Conservation (phyloP, 2,888 invertebrate genomes). For the Clitarchus hookeri region DNA sequence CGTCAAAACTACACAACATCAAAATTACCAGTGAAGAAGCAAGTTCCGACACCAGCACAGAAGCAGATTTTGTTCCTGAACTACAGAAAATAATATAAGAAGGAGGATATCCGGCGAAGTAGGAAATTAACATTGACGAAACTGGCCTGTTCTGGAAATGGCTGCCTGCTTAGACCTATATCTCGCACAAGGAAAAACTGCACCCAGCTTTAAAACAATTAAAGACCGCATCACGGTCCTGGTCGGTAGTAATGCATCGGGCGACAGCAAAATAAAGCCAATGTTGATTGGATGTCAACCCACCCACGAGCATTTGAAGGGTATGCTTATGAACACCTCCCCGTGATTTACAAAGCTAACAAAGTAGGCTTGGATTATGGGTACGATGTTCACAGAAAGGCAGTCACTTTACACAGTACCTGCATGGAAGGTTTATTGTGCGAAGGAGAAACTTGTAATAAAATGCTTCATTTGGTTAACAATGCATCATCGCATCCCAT, state of each 20-base stretch:
- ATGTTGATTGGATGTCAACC: background rate
- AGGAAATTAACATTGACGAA: too few relatives aligned
- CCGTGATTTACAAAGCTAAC: constrained; percentile 3
- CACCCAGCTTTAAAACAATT: constrained; percentile 17
- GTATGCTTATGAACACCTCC: background rate
- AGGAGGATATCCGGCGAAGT: too few relatives aligned
- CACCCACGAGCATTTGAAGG: constrained; percentile 19
- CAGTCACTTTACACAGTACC: background rate
- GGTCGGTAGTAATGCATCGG: constrained; percentile 24
- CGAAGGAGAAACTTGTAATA: background rate
- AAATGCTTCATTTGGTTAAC: background rate
- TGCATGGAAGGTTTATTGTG: background rate
- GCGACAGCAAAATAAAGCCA: constrained; percentile 24
- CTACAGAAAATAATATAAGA: too few relatives aligned
- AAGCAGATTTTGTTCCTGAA: too few relatives aligned
- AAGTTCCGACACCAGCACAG: too few relatives aligned
- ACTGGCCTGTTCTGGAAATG: too few relatives aligned
- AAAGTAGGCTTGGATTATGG: constrained; percentile 20
- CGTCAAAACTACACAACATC: too few relatives aligned
- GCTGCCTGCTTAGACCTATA: too few relatives aligned
- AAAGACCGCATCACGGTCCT: constrained; percentile 24
- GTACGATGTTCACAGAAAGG: background rate
- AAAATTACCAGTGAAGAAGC: too few relatives aligned
- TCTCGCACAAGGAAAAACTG: too few relatives aligned
- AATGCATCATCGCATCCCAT: background rate